These are phyloP conservation scores for Zaprionus inermis DNA, from an alignment of 1,140 invertebrate species.

Conservation along the genomic window DNA sequence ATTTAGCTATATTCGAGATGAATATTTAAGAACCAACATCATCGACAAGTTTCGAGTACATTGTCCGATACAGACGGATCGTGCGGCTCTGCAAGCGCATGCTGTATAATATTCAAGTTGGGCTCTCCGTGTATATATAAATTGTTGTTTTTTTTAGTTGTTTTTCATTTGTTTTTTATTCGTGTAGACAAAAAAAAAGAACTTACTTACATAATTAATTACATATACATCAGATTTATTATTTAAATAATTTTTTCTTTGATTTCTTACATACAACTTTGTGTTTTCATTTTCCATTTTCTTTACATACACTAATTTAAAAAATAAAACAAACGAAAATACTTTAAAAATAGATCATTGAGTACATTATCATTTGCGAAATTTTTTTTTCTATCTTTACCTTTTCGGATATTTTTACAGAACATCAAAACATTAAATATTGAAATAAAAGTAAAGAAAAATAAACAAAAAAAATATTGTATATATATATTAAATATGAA, in stretches of 20 bases:
- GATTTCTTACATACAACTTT: slow-evolving; percentile 65
- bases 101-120: slow-evolving; percentile 17
- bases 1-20: neutral
- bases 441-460: slow-evolving; percentile 1
- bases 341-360: slow-evolving; percentile 25
- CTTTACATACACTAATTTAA: slow-evolving; percentile 61
- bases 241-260: slow-evolving; percentile 56
- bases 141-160: slow-evolving; percentile 35
- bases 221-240: slow-evolving; percentile 62
- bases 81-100: slow-evolving; percentile 11
- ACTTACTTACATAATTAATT: slow-evolving; percentile 57
- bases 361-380: slow-evolving; percentile 35
- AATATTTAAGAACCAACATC: neutral
- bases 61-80: neutral
- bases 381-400: neutral
- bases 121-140: slow-evolving; percentile 32
- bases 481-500: slow-evolving; percentile 14
- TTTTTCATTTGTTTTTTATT: slow-evolving; percentile 58
- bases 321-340: slow-evolving; percentile 26
- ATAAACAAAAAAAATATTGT: neutral
- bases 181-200: slow-evolving; percentile 66
- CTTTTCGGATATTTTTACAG: neutral
- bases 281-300: slow-evolving; percentile 35
- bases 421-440: slow-evolving; percentile 20
- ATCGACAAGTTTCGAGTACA: neutral